Evolutionary conservation across 2,797 vertebrate species (phyloP), one percentile per base, ranked within the genome.

Genomic region (Anguilla obscura): DNA sequence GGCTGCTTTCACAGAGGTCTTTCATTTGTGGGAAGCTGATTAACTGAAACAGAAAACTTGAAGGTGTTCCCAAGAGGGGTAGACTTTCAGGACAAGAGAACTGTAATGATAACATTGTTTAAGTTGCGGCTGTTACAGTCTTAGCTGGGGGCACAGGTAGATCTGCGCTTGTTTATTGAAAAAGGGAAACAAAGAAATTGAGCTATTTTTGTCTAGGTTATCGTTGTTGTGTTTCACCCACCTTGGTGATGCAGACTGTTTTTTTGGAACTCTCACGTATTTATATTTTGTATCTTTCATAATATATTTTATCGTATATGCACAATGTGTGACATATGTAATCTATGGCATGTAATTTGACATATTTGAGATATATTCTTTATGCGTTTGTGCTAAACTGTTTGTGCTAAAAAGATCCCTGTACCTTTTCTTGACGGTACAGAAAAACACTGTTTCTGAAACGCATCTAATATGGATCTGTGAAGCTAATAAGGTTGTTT

Each of bases 1-100:
- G 69, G 27, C 45, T 52, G 79, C 56, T 4, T 66, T 84, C 12
- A 84, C 45, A 54, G 27, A 84, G 54, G 18, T 40, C 48, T 56
- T 60, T 84, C 14, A 48, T 45, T 48, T 58, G 69, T 50, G 40
- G 60, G 50, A 54, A 21, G 80, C 40, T 71, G 24, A 87, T 58
- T 86, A 50, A 60, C 45, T 45, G 85, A 60, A 40, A 84, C 50
- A 56, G 56, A 58, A 74, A 50, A 40, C 21, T 18, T 30, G 50
- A 60, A 48, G 54, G 79, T 88, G 76, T 85, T 63, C 69, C 21
- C 45, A 48, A 86, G 87, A 79, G 30, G 69, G n/a, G 52, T 85
- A 85, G 84, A 88, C 74, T 74, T 40, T 79, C 63, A 85, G 52
- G 63, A 30, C 52, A 85, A 3, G 30, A 84, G 82, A 33, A 66